Evolutionary conservation across 1,140 invertebrate genomes (phyloP).

Genomic region (Drosophila tropicalis): DNA sequence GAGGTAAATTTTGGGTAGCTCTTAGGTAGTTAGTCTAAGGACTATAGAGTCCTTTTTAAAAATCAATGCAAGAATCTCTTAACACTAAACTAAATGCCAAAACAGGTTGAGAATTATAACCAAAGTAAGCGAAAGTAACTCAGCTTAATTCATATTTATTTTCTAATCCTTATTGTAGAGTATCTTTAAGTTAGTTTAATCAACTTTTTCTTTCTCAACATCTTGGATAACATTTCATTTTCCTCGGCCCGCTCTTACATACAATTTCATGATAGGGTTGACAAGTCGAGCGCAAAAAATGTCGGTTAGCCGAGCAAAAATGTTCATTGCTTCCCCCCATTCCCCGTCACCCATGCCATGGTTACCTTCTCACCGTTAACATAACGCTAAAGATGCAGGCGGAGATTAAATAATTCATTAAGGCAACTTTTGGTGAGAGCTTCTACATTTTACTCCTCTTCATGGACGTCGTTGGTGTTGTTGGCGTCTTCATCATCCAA

Average conservation of each 20-base stretch:
- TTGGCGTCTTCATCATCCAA: constrained; percentile 9
- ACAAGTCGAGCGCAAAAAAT: constrained; percentile 71
- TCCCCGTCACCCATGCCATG: neutral
- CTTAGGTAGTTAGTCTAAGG: too few species aligned
- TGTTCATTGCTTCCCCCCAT: constrained; percentile 31
- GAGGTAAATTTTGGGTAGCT: too few species aligned
- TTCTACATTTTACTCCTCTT: constrained; percentile 22
- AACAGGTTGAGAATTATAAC: too few species aligned
- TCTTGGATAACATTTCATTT: constrained; percentile 34
- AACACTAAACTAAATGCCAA: too few species aligned
- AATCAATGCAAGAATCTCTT: too few species aligned
- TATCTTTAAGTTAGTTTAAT: neutral
- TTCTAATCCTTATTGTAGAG: neutral
- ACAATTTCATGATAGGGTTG: constrained; percentile 51
- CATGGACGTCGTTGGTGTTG: neutral
- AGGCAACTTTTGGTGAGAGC: constrained; percentile 60
- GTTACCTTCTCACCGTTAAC: constrained; percentile 17
- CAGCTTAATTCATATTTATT: too few species aligned
- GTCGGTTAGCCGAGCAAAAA: constrained; percentile 58
- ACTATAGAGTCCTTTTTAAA: too few species aligned
- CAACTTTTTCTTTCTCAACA: constrained; percentile 4
- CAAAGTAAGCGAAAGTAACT: too few species aligned
- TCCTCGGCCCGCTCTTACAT: constrained; percentile 2
- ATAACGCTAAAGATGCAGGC: constrained; percentile 48
- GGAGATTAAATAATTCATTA: constrained; percentile 79